Percentiles rank a stretch among this genome's conserved stretches.
Conservation (phyloP, 2,113 vertebrate genomes). For the Rhinichthys klamathensis region DNA sequence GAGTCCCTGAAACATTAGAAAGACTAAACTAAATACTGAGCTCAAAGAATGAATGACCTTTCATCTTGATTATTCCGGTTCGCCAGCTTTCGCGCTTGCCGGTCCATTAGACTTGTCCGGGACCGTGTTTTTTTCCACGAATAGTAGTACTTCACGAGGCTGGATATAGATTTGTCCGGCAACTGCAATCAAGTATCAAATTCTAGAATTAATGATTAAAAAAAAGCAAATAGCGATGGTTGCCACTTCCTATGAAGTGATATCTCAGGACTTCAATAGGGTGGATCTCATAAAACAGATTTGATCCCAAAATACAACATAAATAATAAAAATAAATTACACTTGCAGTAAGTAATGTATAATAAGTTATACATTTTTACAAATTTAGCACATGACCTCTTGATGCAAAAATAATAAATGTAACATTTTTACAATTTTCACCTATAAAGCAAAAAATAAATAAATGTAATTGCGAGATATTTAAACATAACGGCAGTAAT, state of each 20-base stretch:
- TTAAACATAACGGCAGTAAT: too few relatives aligned
- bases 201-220: not conserved
- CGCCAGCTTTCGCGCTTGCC: slow-evolving; percentile 94
- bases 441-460: too few relatives aligned
- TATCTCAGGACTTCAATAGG: not conserved
- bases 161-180: slow-evolving; percentile 98
- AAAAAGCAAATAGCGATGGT: not conserved
- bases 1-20: slow-evolving; percentile 22
- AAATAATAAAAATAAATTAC: not conserved
- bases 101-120: slow-evolving; percentile 97
- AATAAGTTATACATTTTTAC: not conserved
- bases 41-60: slow-evolving; percentile 69
- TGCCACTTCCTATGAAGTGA: not conserved
- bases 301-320: not conserved
- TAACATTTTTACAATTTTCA: too few relatives aligned
- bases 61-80: slow-evolving; percentile 91
- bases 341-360: not conserved
- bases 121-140: slow-evolving; percentile 99
- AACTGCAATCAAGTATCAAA: slow-evolving; percentile 76
- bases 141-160: slow-evolving; percentile 98
- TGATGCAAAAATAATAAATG: not conserved
- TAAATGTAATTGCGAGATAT: not conserved
- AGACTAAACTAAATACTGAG: not conserved
- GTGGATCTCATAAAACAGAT: not conserved
- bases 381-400: not conserved